A percentile compares a stretch with the other conserved stretches of the same genome.
Evolutionary conservation across 2,113 vertebrate species (phyloP).

Genomic region (Phocoena phocoena): DNA sequence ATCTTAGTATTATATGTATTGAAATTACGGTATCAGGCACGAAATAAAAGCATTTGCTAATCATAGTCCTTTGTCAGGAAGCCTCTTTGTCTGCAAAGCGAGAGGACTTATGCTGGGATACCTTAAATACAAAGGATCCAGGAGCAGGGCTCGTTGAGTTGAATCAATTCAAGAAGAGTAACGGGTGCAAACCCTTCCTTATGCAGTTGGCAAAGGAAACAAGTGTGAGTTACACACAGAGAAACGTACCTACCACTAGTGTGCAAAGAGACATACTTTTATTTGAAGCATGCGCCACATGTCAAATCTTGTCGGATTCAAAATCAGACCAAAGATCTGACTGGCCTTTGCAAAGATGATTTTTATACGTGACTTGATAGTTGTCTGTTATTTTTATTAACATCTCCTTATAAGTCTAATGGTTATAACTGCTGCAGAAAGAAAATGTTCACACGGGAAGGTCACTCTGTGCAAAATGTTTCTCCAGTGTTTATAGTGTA

Average conservation of each 20-base stretch:
- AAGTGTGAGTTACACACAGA: background rate
- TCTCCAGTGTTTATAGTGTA: background rate
- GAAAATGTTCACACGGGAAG: background rate
- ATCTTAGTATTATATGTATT: background rate
- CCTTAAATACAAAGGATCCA: background rate
- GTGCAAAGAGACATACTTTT: background rate
- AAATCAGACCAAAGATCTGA: background rate
- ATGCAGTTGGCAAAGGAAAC: background rate
- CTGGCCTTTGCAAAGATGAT: background rate
- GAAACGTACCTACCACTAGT: background rate
- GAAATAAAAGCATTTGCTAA: background rate
- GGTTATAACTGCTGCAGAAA: background rate
- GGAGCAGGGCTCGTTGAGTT: background rate
- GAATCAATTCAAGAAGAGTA: slow-evolving; percentile 3
- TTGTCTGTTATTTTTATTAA: background rate
- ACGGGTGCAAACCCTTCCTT: slow-evolving; percentile 47
- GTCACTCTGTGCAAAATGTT: background rate
- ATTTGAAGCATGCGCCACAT: background rate
- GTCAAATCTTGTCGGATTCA: background rate
- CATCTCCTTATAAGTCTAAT: background rate
- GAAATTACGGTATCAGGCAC: background rate
- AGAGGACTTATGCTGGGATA: background rate
- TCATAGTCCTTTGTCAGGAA: slow-evolving; percentile 30
- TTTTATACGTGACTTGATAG: background rate
- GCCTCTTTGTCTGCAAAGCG: background rate